These are phyloP conservation scores for Gari tellinella DNA, from an alignment of 2,888 invertebrate species.

Conservation along the genomic window DNA sequence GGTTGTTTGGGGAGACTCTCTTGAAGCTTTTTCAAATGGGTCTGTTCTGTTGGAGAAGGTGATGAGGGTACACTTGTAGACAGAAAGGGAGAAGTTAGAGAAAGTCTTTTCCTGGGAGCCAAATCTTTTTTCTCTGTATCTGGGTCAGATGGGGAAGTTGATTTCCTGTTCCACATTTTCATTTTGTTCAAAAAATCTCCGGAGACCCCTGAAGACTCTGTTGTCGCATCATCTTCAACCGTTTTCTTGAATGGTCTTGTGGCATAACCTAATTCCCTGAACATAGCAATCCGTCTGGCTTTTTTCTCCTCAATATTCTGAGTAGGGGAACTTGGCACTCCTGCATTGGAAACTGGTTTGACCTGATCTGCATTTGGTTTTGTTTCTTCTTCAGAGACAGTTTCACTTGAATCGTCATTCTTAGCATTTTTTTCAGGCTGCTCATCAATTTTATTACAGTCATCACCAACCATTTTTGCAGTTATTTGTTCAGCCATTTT, in stretches of 20 bases:
- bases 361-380: neutral
- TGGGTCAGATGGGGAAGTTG: constrained; percentile 28
- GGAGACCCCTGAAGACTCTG: constrained; percentile 4
- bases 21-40: constrained; percentile 42
- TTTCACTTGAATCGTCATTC: neutral
- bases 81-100: constrained; percentile 41
- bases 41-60: constrained; percentile 33
- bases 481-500: constrained; percentile 47
- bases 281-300: constrained; percentile 38
- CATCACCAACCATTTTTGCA: constrained; percentile 24
- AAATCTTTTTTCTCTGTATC: constrained; percentile 1
- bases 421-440: neutral
- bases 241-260: constrained; percentile 54
- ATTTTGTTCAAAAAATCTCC: constrained; percentile 45
- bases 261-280: constrained; percentile 42
- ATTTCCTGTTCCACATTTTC: constrained; percentile 51
- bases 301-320: constrained; percentile 21
- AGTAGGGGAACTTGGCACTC: neutral
- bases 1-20: constrained; percentile 40
- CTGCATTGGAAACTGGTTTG: neutral
- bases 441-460: constrained; percentile 8
- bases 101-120: constrained; percentile 23
- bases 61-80: too few relatives aligned
- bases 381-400: neutral
- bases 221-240: constrained; percentile 19